A percentile compares a stretch with the other conserved stretches of the same genome.
These are phyloP conservation scores for Conus canariensis DNA, from an alignment of 2,888 invertebrate species.

Conservation along the genomic window DNA sequence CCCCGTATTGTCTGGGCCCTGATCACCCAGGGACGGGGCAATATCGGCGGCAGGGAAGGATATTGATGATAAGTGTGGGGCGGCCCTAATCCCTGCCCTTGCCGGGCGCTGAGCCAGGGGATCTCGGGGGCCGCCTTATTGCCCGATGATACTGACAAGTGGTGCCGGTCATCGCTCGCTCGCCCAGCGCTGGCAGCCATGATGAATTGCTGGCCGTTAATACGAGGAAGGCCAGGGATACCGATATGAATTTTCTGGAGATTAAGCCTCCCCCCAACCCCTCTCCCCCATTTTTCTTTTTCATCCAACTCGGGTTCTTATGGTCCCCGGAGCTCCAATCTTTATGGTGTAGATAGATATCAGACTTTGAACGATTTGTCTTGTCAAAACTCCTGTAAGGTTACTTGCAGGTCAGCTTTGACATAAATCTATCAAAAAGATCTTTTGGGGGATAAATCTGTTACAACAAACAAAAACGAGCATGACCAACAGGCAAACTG, in stretches of 20 bases:
- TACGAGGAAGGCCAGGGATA: neutral
- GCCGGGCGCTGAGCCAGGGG: neutral
- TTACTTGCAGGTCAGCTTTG: too few species aligned
- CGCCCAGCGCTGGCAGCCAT: neutral
- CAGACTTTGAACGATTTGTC: neutral
- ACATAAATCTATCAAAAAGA: too few species aligned
- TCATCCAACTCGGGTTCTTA: neutral
- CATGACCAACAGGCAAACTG: too few species aligned
- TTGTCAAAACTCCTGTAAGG: too few species aligned
- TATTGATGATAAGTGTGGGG: neutral
- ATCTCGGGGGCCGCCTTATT: neutral
- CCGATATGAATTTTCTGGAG: neutral
- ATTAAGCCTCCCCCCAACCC: neutral
- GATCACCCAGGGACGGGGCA: neutral
- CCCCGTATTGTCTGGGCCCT: neutral
- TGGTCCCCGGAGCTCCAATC: too few species aligned
- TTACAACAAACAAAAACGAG: too few species aligned
- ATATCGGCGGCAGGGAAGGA: neutral
- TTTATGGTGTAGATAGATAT: too few species aligned
- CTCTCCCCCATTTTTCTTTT: neutral
- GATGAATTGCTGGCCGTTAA: neutral
- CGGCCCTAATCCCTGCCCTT: neutral
- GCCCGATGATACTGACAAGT: constrained; percentile 16
- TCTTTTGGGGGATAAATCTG: too few species aligned
- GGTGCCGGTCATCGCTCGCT: neutral